These are phyloP conservation scores for Calameuta idolon DNA, from an alignment of 2,888 invertebrate species.

Conservation along the genomic window DNA sequence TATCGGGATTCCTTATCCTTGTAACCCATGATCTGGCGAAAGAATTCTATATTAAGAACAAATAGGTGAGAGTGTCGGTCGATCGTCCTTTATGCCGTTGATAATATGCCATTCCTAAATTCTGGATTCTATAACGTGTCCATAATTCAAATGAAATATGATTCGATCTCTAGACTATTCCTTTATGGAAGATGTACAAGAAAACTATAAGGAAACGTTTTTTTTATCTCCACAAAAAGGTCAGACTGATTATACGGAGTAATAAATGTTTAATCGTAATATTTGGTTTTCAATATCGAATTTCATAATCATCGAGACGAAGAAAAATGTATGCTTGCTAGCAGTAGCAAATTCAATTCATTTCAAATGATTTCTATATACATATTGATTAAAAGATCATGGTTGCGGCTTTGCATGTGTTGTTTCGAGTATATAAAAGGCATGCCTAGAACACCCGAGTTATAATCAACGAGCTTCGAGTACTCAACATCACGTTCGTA, in stretches of 20 bases:
- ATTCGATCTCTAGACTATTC: background rate
- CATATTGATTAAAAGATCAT: background rate
- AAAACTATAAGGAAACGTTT: background rate
- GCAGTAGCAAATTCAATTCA: background rate
- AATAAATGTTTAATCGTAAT: background rate
- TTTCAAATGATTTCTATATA: background rate
- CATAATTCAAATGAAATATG: background rate
- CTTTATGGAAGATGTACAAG: background rate
- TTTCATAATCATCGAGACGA: too few species aligned
- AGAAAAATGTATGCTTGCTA: background rate
- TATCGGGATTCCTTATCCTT: slow-evolving; percentile 3
- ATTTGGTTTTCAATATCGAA: background rate
- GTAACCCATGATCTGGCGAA: slow-evolving; percentile 6
- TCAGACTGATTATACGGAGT: background rate
- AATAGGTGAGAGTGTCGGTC: background rate
- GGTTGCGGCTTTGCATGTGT: background rate
- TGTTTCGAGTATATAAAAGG: background rate
- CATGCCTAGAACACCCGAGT: background rate
- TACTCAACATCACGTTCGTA: background rate
- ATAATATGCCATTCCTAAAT: background rate
- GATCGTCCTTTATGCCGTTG: background rate
- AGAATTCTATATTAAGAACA: background rate
- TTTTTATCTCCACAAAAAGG: background rate
- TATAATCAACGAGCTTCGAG: background rate
- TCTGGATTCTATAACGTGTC: background rate